Evolutionary conservation across 2,113 vertebrate species (phyloP).

Genomic region (Lasiurus borealis): DNA sequence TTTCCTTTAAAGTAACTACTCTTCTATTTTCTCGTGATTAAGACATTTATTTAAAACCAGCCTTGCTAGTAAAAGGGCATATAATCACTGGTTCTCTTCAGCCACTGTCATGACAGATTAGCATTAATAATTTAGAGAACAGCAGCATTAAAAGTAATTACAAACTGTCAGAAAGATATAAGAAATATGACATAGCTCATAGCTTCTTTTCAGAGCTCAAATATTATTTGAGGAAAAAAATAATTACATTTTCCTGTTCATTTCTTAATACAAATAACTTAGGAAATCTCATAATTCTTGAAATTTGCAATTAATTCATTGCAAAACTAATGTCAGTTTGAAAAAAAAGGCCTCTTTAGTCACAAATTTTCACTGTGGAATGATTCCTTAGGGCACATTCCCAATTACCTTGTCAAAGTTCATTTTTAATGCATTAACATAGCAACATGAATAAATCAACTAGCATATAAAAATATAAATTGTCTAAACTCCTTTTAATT

Average conservation of each 20-base stretch:
- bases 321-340: slow-evolving; percentile 69
- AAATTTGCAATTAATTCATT: slow-evolving; percentile 72
- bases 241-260: slow-evolving; percentile 81
- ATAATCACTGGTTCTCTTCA: slow-evolving; percentile 75
- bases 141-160: slow-evolving; percentile 83
- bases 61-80: slow-evolving; percentile 69
- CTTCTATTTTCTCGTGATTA: slow-evolving; percentile 77
- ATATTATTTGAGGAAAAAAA: slow-evolving; percentile 80
- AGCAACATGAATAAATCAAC: slow-evolving; percentile 67
- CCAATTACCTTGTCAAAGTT: slow-evolving; percentile 29
- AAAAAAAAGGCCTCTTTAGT: slow-evolving; percentile 42
- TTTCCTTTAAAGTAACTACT: slow-evolving; percentile 68
- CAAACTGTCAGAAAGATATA: slow-evolving; percentile 77
- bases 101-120: slow-evolving; percentile 73
- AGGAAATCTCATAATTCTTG: slow-evolving; percentile 80
- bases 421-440: slow-evolving; percentile 73
- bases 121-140: slow-evolving; percentile 80
- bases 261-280: slow-evolving; percentile 80
- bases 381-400: slow-evolving; percentile 54
- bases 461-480: slow-evolving; percentile 63
- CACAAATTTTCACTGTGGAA: slow-evolving; percentile 53
- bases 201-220: slow-evolving; percentile 81
- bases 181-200: slow-evolving; percentile 78
- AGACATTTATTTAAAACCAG: slow-evolving; percentile 83
- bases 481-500: slow-evolving; percentile 58